Evolutionary conservation across 2,888 invertebrate species (phyloP), one percentile per base, ranked within the genome.

Genomic region (Trimorus sp.): DNA sequence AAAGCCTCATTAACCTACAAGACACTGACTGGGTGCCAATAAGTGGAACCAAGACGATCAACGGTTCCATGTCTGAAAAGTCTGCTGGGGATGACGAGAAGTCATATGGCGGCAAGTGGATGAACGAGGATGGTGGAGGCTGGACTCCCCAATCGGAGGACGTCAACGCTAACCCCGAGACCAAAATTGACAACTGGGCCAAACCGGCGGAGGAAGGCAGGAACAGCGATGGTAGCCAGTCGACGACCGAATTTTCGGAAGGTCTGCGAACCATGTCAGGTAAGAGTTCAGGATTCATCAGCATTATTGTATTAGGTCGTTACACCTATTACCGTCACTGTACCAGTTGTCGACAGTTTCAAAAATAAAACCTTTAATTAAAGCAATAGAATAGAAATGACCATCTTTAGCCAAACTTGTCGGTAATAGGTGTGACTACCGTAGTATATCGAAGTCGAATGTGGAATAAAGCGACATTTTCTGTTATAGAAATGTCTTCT

Each of bases 181-280:
- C 87, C 0, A 87, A 88, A 42, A 82, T 87, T 60, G 88, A 89
- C 60, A 89, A 89, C 37, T 91, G 91, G 91, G 84, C 89, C 0
- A 77, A 68, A 56, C 89, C 90, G 0, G 79, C 88, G 0, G 60
- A 76, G 11, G 62, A 63, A 2, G 76, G 63, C 4, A 69, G 65
- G 7, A 54, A 54, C 40, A 48, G 0, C 7, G 63, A 66, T n/a
- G 16, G 4, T 40, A 51, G 15, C 38, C 62, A 51, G 8, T 14
- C 12, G 3, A 68, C 79, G 11, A 78, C 53, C 0, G 70, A 69
- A 45, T 58, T 69, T 59, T 54, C 62, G 4, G 74, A 79, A 62
- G 69, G 62, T 16, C 15, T 74, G 8, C 70, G 53, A 15, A 68
- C 56, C 49, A 68, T 71, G 54, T 58, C 68, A 51, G 76, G 78